Evolutionary conservation across 2,888 invertebrate species (phyloP).

Genomic region (Heliconius cydno): DNA sequence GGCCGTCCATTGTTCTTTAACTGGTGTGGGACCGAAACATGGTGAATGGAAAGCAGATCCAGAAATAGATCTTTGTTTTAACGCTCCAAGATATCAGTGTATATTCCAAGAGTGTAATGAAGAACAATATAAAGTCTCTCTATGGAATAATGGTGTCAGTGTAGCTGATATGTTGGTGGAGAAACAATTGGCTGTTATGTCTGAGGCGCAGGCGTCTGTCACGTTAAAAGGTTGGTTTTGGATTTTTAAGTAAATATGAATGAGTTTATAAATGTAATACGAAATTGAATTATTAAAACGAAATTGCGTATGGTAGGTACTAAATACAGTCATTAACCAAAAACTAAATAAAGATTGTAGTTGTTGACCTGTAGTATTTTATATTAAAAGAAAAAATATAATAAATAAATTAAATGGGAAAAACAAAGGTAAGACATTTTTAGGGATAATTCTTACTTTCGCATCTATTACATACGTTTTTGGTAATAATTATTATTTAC

Average conservation of each 20-base stretch:
- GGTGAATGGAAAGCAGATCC: slow-evolving; percentile 83
- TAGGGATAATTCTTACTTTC: neutral
- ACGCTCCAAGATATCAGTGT: slow-evolving; percentile 84
- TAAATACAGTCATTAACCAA: too few species aligned
- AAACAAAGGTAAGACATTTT: neutral
- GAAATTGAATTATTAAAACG: too few species aligned
- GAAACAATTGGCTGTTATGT: slow-evolving; percentile 72
- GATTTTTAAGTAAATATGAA: too few species aligned
- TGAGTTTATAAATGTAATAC: too few species aligned
- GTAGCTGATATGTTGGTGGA: slow-evolving; percentile 78
- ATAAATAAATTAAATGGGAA: neutral
- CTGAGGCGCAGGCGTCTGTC: slow-evolving; percentile 69
- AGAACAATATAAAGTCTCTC: slow-evolving; percentile 76
- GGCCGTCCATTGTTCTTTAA: slow-evolving; percentile 87
- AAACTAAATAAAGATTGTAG: too few species aligned
- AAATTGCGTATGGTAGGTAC: too few species aligned
- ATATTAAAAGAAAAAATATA: too few species aligned
- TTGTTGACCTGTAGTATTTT: too few species aligned
- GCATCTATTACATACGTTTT: neutral
- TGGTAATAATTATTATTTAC: slow-evolving; percentile 7
- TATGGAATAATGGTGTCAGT: slow-evolving; percentile 75
- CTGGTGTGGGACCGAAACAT: slow-evolving; percentile 83
- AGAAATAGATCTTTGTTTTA: slow-evolving; percentile 84
- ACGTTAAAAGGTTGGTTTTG: slow-evolving; percentile 69
- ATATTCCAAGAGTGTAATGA: slow-evolving; percentile 79